These are phyloP conservation scores for Rhagonycha fulva DNA, from an alignment of 2,888 invertebrate species.

Conservation along the genomic window DNA sequence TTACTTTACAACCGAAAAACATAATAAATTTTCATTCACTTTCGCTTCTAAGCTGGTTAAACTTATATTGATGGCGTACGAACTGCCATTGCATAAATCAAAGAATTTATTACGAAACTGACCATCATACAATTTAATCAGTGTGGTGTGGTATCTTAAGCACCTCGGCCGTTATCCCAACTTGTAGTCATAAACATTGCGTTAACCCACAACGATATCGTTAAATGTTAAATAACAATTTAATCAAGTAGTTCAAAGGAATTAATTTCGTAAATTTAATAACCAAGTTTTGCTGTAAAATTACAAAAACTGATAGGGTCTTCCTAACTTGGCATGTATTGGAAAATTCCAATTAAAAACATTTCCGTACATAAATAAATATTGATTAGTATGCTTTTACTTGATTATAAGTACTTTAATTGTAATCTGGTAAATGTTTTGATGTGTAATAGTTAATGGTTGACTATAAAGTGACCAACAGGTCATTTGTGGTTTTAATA, in stretches of 20 bases:
- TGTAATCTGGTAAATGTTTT: background rate
- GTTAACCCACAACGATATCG: constrained; percentile 4
- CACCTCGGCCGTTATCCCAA: background rate
- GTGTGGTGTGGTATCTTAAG: constrained; percentile 1
- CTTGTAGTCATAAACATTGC: constrained; percentile 12
- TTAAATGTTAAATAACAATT: constrained; percentile 1
- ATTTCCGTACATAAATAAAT: background rate
- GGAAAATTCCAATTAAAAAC: background rate
- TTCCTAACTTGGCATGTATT: background rate
- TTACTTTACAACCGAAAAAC: background rate
- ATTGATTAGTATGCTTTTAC: background rate
- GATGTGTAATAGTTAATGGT: background rate
- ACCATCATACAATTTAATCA: constrained; percentile 27
- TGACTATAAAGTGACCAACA: background rate
- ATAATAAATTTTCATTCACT: background rate
- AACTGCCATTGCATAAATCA: constrained; percentile 17
- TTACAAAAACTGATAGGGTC: background rate
- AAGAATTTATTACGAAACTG: constrained; percentile 19
- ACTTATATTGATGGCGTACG: constrained; percentile 1
- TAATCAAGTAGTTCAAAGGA: background rate
- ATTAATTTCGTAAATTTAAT: background rate
- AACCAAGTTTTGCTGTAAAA: background rate
- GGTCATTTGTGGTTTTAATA: background rate
- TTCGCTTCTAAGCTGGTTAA: background rate
- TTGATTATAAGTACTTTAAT: background rate